Base-by-base conservation (phyloP, 2,797 vertebrate species). In the Propithecus perrieri region DNA sequence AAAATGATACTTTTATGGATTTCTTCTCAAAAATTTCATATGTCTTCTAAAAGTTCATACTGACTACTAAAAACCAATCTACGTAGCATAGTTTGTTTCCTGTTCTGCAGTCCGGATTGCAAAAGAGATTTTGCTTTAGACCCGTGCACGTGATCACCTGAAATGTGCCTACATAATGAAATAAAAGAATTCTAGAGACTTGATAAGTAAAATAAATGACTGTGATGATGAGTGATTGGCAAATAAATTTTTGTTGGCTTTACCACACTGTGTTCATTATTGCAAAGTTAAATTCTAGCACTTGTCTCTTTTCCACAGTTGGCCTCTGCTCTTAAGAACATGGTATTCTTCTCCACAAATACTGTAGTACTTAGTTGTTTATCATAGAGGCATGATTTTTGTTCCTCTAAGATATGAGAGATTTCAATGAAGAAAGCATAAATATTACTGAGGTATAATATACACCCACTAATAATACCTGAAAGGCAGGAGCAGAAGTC, bases 371-470 rank as follows among this genome's bases (percentile, higher is more conserved):
- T 94, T 84, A 78, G 22, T 83, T 80, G 14, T 35, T 91, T 95
- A 65, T 53, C 57, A 4, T 80, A 41, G 71, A 80, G 33, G 5
- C 33, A 14, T 84, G 13, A n/a, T 74, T 24, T 48, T 85, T 91
- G 55, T 14, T 61, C 48, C 89, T 55, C 3, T n/a, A 11, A 93
- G 14, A 87, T 74, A 75, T 33, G 59, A 79, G 26, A 86, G 55
- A 67, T 94, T 55, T 94, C 18, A 30, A 8, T 89, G 71, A 97
- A 94, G 24, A 80, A 92, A 85, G 50, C 17, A 35, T 46, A 90
- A 83, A 28, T 91, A 59, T 43, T 92, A 93, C 75, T 50, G 78
- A 92, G 83, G 50, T 17, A n/a, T 46, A 65, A 53, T 63, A 35
- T 72, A 57, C 0, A 61, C 38, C 63, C 11, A 71, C 13, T 89